These are phyloP conservation scores for Standfussiana lucernea DNA, from an alignment of 2,888 invertebrate genomes.

Conservation along the genomic window DNA sequence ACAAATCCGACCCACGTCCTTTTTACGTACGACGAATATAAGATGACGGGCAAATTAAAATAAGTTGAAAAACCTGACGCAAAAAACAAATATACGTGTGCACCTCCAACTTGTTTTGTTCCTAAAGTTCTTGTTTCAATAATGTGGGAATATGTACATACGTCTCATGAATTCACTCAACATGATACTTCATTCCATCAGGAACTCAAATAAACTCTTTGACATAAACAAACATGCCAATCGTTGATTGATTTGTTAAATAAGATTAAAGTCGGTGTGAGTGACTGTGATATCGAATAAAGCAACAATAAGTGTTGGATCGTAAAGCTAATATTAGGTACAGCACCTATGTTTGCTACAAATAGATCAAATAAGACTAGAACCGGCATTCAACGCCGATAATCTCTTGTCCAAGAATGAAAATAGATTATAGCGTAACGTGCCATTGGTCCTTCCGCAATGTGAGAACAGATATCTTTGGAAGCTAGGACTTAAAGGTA, in stretches of 20 bases:
- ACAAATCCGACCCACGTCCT: conserved; percentile 52
- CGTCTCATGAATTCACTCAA: conserved; percentile 19
- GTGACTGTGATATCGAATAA: conserved; percentile 40
- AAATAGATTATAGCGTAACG: conserved; percentile 38
- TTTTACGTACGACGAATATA: conserved; percentile 52
- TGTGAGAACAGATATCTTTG: neutral
- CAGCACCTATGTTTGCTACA: conserved; percentile 20
- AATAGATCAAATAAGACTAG: conserved; percentile 41
- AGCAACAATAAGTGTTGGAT: conserved; percentile 37
- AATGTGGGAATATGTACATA: conserved; percentile 28
- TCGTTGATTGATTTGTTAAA: conserved; percentile 42
- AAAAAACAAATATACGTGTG: conserved; percentile 15
- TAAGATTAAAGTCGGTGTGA: conserved; percentile 45
- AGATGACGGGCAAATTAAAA: conserved; percentile 42
- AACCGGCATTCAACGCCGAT: conserved; percentile 9
- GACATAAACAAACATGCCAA: conserved; percentile 41
- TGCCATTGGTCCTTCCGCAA: conserved; percentile 43
- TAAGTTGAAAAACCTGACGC: conserved; percentile 24
- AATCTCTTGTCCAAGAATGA: conserved; percentile 33
- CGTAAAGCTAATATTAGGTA: conserved; percentile 35
- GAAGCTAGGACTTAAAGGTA: neutral
- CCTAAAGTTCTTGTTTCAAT: conserved; percentile 31
- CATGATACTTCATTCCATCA: conserved; percentile 28
- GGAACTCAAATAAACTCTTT: conserved; percentile 39
- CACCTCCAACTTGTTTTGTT: conserved; percentile 41